phyloP scores from a whole-genome alignment of 2,797 vertebrate genomes.

The Poecilia velifera region DNA sequence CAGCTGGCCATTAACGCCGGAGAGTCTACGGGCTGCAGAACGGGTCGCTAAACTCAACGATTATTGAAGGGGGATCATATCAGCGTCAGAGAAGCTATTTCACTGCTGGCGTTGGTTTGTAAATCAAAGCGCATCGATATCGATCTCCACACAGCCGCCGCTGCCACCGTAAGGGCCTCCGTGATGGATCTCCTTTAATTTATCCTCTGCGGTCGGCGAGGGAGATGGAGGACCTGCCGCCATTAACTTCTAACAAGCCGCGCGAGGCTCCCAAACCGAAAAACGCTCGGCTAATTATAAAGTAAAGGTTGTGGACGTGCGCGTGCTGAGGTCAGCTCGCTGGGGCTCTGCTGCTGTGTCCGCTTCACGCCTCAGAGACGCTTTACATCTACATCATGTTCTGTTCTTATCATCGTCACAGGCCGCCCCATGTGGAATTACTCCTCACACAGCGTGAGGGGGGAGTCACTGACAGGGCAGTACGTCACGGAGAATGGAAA shows the following conservation, averaged over 20 bases:
- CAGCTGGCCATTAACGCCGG: neutral
- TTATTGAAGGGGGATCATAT: conserved; percentile 36
- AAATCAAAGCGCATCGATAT: conserved; percentile 53
- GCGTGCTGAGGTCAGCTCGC: conserved; percentile 13
- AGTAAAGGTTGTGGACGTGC: neutral
- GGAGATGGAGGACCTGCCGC: conserved; percentile 22
- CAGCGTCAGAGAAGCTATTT: conserved; percentile 33
- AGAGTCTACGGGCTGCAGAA: neutral
- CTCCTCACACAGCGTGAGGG: neutral
- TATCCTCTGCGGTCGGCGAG: neutral
- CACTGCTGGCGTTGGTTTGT: conserved; percentile 20
- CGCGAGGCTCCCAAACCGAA: neutral
- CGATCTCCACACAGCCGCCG: conserved; percentile 12
- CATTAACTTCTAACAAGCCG: conserved; percentile 16
- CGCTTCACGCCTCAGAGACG: neutral
- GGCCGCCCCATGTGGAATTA: neutral
- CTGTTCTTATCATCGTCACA: neutral
- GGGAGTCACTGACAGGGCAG: neutral
- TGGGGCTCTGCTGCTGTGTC: neutral
- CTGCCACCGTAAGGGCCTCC: neutral
- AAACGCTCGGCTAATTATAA: conserved; percentile 19
- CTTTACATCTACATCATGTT: neutral
- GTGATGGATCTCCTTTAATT: conserved; percentile 47
- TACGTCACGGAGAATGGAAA: conserved; percentile 4
- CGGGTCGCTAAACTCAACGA: conserved; percentile 23